Evolutionary conservation across 1,140 invertebrate genomes (phyloP).

Genomic region (Rhizoglyphus robini): DNA sequence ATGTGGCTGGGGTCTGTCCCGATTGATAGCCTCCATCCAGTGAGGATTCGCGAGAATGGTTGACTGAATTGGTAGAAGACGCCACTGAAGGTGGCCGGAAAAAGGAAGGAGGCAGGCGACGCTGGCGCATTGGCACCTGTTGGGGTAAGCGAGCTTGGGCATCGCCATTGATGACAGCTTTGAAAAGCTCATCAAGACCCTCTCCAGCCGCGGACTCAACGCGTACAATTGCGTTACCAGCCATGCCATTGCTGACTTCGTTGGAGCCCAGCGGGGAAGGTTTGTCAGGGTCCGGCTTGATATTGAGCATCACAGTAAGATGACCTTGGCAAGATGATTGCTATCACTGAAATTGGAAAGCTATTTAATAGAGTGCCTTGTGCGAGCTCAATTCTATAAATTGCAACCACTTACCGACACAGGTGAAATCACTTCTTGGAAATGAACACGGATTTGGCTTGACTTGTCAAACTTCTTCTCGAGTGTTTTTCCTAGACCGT

Average conservation of each 20-base stretch:
- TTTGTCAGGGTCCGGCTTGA: background rate
- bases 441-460: no score
- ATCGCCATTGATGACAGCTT: conserved; percentile 75
- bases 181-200: conserved; percentile 79
- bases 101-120: conserved; percentile 89
- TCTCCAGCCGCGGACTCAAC: conserved; percentile 9
- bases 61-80: conserved; percentile 49
- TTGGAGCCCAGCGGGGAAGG: background rate
- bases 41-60: conserved; percentile 78
- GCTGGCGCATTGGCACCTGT: conserved; percentile 80
- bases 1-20: conserved; percentile 23
- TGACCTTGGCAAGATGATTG: background rate
- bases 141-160: conserved; percentile 50
- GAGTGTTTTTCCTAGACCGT: no score
- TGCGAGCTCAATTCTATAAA: no score
- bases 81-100: conserved; percentile 85
- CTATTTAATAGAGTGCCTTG: no score
- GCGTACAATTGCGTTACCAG: conserved; percentile 1
- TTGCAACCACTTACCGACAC: no score
- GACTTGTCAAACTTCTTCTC: no score
- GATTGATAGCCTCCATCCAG: conserved; percentile 47
- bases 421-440: no score
- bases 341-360: no score
- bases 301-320: background rate
- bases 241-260: background rate